phyloP scores from a whole-genome alignment of 2,797 vertebrate genomes.

The Manis crassicaudata region DNA sequence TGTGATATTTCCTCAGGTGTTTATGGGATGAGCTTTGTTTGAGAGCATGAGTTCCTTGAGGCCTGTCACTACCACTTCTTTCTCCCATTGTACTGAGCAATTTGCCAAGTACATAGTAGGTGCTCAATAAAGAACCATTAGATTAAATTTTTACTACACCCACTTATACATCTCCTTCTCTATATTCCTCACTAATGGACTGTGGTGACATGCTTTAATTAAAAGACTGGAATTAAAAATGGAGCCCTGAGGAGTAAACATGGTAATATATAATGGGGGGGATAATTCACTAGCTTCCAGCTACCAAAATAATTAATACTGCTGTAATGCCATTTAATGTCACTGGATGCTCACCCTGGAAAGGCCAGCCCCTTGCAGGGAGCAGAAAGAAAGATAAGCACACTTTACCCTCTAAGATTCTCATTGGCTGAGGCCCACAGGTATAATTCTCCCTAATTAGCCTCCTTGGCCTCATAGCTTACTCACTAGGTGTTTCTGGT shows the following conservation, averaged over 20 bases:
- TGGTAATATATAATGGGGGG: neutral
- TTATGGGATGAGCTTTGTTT: neutral
- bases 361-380: neutral
- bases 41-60: fast-evolving
- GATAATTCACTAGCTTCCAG: constrained; percentile 46
- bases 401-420: neutral
- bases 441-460: neutral
- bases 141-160: neutral
- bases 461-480: neutral
- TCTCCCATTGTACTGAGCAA: neutral
- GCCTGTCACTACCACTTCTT: neutral
- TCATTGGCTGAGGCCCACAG: neutral
- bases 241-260: constrained; percentile 57
- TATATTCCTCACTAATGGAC: constrained; percentile 14
- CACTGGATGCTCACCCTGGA: neutral
- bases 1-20: neutral
- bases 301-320: constrained; percentile 53
- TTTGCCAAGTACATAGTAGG: neutral
- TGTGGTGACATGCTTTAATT: constrained; percentile 55
- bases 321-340: neutral
- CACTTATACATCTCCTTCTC: neutral
- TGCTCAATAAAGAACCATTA: neutral
- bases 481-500: neutral
- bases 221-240: constrained; percentile 66
- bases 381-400: neutral